Base-by-base conservation (phyloP, 1,140 invertebrate species). In the Conopomorpha cramerella region DNA sequence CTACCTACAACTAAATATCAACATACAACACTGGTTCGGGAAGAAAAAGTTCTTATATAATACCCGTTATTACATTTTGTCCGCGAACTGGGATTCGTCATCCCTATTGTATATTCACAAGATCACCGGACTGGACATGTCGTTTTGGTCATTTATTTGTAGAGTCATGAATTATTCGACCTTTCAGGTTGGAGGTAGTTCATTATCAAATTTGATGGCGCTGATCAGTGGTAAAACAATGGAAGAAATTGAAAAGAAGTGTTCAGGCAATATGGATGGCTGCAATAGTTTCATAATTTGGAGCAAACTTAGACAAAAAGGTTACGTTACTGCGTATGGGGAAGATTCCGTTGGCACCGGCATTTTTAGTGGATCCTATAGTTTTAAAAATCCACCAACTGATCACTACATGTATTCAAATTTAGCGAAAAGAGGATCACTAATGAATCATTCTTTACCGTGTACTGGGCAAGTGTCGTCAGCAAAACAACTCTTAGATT, bases 191-290 rank as follows among this genome's bases (percentile, higher is more conserved):
- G 90, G 83, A 1, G 89, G 90, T 46, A 92, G 92, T 45, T 92
- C 89, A 1, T 92, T 89, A 55, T 89, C 90, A 0, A 93, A 93
- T 62, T 53, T 93, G 13, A 87, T 93, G 80, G 86, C 90, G 0
- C 64, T 88, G 2, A 63, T 92, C 14, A 88, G 85, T 1, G 91
- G 90, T 1, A 77, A 81, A 28, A 84, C 57, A 23, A 62, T 58
- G 51, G 70, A 31, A 45, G 49, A 8, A 67, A 73, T 41, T 65
- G 80, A 10, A 60, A 77, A 38, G 39, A 56, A 10, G 56, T 70
- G 45, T 87, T 84, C 49, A 62, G 68, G 35, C 80, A 84, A 2
- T 68, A 67, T 81, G 23, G 67, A 84, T 8, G 67, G 78, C 19
- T 72, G 67, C 39, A 63, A 60, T 26, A 16, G 63, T 17, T 35